A percentile compares a stretch with the other conserved stretches of the same genome.
phyloP scores from a whole-genome alignment of 53 echinoderm and acorn worm species.

The Echinometra lucunter region DNA sequence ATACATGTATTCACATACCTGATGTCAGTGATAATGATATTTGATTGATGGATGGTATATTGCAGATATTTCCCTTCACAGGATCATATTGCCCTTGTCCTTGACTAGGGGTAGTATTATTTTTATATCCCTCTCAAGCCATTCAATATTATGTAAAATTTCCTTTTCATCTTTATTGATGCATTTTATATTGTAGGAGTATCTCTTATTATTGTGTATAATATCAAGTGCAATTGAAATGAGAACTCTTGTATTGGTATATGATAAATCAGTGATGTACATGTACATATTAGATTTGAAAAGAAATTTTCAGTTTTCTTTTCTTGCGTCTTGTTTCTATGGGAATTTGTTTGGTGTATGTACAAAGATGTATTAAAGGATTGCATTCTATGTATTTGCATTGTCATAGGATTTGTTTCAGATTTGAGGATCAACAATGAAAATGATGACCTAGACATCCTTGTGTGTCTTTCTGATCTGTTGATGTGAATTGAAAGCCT shows the following conservation, averaged over 20 bases:
- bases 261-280: neutral
- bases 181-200: neutral
- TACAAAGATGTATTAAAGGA: neutral
- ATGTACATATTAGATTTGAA: slow-evolving; percentile 3
- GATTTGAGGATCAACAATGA: too few relatives aligned
- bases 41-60: too few relatives aligned
- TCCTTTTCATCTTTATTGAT: neutral
- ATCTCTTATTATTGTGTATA: neutral
- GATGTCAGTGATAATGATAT: too few relatives aligned
- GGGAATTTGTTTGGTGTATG: neutral
- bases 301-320: neutral
- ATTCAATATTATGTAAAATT: too few relatives aligned
- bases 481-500: neutral
- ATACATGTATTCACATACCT: too few relatives aligned
- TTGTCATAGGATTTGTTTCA: too few relatives aligned
- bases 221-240: slow-evolving; percentile 16
- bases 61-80: too few relatives aligned
- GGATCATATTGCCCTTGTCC: too few relatives aligned
- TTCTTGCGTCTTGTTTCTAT: neutral
- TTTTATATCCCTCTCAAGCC: too few relatives aligned
- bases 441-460: neutral
- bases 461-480: neutral
- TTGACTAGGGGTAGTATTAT: too few relatives aligned
- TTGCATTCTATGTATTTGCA: too few relatives aligned
- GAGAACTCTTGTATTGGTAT: slow-evolving; percentile 14